Conservation (phyloP, 2,113 vertebrate species). For the Cyanistes caeruleus region DNA sequence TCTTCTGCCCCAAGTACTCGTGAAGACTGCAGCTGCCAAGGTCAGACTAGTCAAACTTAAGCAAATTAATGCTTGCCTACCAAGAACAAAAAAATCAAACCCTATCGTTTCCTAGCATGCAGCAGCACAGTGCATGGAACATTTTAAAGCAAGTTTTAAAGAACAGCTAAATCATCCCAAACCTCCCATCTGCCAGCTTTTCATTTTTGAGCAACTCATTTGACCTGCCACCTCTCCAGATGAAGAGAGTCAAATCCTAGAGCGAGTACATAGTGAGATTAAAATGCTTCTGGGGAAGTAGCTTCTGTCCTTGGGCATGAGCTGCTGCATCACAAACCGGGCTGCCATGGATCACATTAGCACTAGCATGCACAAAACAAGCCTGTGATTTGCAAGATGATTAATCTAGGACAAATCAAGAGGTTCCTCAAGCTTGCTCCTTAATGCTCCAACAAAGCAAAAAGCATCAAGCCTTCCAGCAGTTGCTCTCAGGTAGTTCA, state of each 20-base stretch:
- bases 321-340: not conserved
- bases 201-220: not conserved
- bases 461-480: not conserved
- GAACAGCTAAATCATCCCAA: not conserved
- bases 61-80: not conserved
- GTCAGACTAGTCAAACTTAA: not conserved
- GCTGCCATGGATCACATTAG: not conserved
- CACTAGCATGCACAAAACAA: not conserved
- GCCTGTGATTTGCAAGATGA: not conserved
- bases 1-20: not conserved
- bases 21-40: constrained; percentile 8
- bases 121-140: not conserved
- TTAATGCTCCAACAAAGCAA: not conserved
- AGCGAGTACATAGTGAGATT: not conserved
- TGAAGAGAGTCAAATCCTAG: not conserved
- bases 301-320: not conserved
- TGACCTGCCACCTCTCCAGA: not conserved
- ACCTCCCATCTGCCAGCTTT: not conserved
- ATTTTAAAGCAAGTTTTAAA: not conserved
- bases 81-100: not conserved
- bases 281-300: not conserved
- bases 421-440: not conserved
- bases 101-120: not conserved
- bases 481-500: not conserved
- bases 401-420: not conserved